Evolutionary conservation across 2,797 vertebrate genomes (phyloP).

Genomic region (Platalea minor): DNA sequence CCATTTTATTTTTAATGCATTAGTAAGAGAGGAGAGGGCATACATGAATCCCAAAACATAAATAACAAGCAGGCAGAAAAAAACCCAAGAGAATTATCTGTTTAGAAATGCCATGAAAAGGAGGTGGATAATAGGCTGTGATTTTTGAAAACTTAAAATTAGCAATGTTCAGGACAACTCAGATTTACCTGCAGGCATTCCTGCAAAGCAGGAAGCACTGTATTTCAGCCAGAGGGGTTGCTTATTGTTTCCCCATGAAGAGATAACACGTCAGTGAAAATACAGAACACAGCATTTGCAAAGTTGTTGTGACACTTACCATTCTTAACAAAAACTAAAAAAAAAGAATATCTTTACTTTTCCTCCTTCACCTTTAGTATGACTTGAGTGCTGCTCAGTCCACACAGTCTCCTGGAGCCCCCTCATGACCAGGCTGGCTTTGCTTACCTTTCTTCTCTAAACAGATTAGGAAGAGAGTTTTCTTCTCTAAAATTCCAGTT

Average conservation of each 20-base stretch:
- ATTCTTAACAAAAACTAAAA: not conserved
- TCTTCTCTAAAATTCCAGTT: not conserved
- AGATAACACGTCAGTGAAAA: not conserved
- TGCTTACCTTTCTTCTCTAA: not conserved
- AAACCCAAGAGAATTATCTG: rapidly evolving
- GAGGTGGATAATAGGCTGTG: not conserved
- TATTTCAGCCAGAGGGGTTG: not conserved
- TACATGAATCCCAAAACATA: not conserved
- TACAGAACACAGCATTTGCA: not conserved
- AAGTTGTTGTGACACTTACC: not conserved
- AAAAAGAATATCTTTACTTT: not conserved
- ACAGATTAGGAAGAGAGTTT: not conserved
- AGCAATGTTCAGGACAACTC: not conserved
- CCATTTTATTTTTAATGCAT: not conserved
- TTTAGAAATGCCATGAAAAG: not conserved
- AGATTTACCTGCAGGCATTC: not conserved
- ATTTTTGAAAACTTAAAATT: not conserved
- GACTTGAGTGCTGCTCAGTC: not conserved
- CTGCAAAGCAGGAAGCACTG: not conserved
- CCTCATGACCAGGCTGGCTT: not conserved
- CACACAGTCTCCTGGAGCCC: not conserved
- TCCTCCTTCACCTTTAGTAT: not conserved
- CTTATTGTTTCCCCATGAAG: not conserved
- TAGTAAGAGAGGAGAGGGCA: not conserved
- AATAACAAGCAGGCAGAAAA: not conserved